phyloP scores from a whole-genome alignment of 2,888 invertebrate genomes.

The Drosophila recens region DNA sequence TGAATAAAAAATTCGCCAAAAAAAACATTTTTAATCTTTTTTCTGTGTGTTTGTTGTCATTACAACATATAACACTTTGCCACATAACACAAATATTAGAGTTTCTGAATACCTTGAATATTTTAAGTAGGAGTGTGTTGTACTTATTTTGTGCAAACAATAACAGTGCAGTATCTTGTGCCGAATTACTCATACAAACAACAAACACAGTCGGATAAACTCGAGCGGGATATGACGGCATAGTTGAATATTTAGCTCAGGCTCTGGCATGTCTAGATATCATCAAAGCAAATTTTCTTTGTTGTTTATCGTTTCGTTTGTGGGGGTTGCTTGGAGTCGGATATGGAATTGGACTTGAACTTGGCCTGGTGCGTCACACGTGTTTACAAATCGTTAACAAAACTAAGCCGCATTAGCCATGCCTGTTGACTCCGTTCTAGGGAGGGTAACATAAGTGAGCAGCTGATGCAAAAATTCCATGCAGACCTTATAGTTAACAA shows the following conservation, averaged over 20 bases:
- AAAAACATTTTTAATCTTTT: too few relatives aligned
- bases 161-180: conserved; percentile 48
- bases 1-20: too few relatives aligned
- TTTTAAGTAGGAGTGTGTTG: neutral
- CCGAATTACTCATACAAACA: conserved; percentile 49
- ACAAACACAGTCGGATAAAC: conserved; percentile 34
- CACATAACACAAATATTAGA: too few relatives aligned
- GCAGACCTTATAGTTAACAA: conserved; percentile 29
- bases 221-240: conserved; percentile 46
- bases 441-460: conserved; percentile 13
- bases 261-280: conserved; percentile 46
- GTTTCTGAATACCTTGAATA: too few relatives aligned
- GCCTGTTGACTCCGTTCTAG: conserved; percentile 41
- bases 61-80: too few relatives aligned
- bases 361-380: conserved; percentile 39
- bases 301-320: conserved; percentile 30
- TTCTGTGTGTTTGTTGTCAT: too few relatives aligned
- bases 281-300: conserved; percentile 61
- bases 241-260: conserved; percentile 21
- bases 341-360: neutral
- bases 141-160: conserved; percentile 46
- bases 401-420: conserved; percentile 73
- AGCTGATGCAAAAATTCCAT: conserved; percentile 47
- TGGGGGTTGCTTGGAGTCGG: conserved; percentile 25
- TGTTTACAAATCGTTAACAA: conserved; percentile 75